Evolutionary conservation across 1,140 invertebrate species (phyloP), one percentile per base, ranked within the genome.

Genomic region (Adelges cooleyi): DNA sequence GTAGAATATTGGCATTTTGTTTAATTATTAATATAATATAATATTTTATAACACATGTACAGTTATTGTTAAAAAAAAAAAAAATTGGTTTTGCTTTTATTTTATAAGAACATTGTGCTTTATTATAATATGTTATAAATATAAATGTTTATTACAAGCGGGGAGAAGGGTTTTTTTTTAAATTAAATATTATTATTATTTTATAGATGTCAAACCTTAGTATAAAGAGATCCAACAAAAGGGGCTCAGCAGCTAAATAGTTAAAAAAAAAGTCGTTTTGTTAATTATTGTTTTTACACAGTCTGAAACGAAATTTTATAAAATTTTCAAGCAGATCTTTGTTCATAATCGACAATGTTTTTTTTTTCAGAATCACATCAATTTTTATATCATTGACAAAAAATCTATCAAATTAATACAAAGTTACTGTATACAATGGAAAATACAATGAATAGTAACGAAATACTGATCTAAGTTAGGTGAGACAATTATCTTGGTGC

Each of bases 351-450:
- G 53, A 40, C 53, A 27, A 59, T 36, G 40, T 59, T 44, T 17
- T 59, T 17, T n/a, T n/a, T n/a, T n/a, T n/a, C n/a, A n/a, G n/a
- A 53, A 59, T 59, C 53, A 59, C 22, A 59, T 59, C 29, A 59
- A 59, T 59, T 36, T 25, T 59, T 59, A 29, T 51, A 25, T 59
- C 22, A 18, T n/a, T n/a, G n/a, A n/a, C n/a, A n/a, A n/a, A n/a
- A n/a, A n/a, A n/a, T n/a, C n/a, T n/a, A n/a, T n/a, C n/a, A n/a
- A n/a, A n/a, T n/a, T n/a, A n/a, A 25, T 40, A 59, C 8, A 51
- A 27, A 6, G n/a, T 25, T 27, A 42, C n/a, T 44, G 27, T 59
- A 38, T 38, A 9, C 27, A 59, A 44, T 44, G n/a, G 22, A 15
- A 44, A 42, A 59, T 17, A n/a, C 40, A 59, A 59, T 59, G 38